Evolutionary conservation across 2,888 invertebrate species (phyloP), one percentile per base, ranked within the genome.

Genomic region (Cynaeus angustus): DNA sequence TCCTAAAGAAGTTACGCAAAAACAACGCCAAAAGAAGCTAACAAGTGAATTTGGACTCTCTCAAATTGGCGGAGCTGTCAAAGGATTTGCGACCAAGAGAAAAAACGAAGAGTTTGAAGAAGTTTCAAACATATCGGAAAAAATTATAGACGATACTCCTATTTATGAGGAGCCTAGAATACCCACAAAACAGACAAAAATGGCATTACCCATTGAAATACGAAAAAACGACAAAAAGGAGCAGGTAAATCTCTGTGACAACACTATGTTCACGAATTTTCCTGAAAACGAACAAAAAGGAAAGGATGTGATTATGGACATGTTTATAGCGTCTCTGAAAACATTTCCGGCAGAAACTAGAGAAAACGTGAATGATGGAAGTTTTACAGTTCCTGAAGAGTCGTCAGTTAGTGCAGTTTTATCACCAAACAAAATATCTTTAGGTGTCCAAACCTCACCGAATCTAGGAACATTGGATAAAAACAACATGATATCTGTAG

Each of bases 11-110:
- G 48, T 86, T 26, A 38, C 66, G n/a, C 55, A 75, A 69, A 59
- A 74, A 3, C 21, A 4, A 21, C 21, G 21, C 21, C 13, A 13
- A 2, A 50, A 70, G 55, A 38, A 71, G 70, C 26, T 53, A 48
- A 72, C 76, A 74, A 72, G 80, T 80, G 58, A 84, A 79, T 78
- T 81, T 71, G 79, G 85, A 68, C 78, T 79, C 13, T 82, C 83
- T 1, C 79, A 81, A 66, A 73, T 83, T 45, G 26, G 81, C 71
- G 83, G 87, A 78, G 86, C 76, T 84, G 48, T 87, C 81, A 77
- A 83, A 83, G 81, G 79, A 38, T 85, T 83, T 74, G 83, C 87
- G 68, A 82, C 86, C 65, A 85, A 86, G 52, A 84, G 79, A 70
- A 83, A 85, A 73, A 72, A 79, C 1, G 83, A 82, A 73, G 83